Percentiles rank a stretch among this genome's conserved stretches.
phyloP scores from a whole-genome alignment of 2,888 invertebrate genomes.

The Aproaerema taeniolella region DNA sequence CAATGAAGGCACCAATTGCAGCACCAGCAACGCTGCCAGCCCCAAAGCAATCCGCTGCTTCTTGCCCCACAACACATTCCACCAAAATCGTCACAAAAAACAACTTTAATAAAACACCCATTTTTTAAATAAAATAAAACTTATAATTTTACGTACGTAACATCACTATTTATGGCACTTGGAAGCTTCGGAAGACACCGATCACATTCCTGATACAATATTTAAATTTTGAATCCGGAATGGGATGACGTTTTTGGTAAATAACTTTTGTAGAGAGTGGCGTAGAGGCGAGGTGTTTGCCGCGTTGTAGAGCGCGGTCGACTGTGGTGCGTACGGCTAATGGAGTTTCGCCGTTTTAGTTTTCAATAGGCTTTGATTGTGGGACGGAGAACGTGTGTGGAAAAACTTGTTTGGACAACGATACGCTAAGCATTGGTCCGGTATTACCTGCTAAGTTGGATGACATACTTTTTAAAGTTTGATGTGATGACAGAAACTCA shows the following conservation, averaged over 20 bases:
- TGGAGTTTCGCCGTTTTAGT: conserved; percentile 24
- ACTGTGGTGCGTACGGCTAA: conserved; percentile 37
- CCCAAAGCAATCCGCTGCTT: conserved; percentile 77
- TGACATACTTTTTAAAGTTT: too few relatives aligned
- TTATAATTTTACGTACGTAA: conserved; percentile 14
- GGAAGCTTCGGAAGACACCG: conserved; percentile 39
- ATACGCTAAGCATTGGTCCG: conserved; percentile 25
- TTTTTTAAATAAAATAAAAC: conserved; percentile 37
- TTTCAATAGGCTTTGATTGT: conserved; percentile 54
- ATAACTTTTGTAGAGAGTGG: conserved; percentile 24
- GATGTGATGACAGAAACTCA: too few relatives aligned
- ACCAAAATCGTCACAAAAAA: conserved; percentile 63
- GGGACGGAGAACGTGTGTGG: conserved; percentile 57
- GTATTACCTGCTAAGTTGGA: conserved; percentile 12
- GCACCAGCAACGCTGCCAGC: conserved; percentile 84
- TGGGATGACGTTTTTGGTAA: conserved; percentile 35
- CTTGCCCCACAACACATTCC: conserved; percentile 66
- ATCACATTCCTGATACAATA: conserved; percentile 62
- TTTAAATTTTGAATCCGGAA: conserved; percentile 45
- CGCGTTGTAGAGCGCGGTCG: conserved; percentile 58
- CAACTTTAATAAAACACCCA: conserved; percentile 61
- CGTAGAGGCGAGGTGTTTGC: conserved; percentile 43
- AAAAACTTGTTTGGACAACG: conserved; percentile 61
- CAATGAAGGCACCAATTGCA: conserved; percentile 83
- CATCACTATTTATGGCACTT: conserved; percentile 58